Evolutionary conservation across 2,113 vertebrate genomes (phyloP), one percentile per base, ranked within the genome.

Genomic region (Girardinichthys multiradiatus): DNA sequence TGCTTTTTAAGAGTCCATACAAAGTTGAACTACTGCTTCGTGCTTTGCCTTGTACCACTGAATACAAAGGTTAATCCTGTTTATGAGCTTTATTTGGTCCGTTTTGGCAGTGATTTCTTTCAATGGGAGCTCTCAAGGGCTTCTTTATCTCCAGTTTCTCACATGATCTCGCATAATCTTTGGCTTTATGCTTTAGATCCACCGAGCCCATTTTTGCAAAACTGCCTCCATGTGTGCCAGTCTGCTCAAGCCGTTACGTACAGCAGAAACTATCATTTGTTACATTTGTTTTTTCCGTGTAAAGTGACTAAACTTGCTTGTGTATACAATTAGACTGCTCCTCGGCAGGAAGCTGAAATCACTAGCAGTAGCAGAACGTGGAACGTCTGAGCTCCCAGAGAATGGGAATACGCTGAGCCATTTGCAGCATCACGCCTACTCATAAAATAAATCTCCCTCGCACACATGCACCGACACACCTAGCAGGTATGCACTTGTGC

Each of bases 351-450:
- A 24, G 12, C 42, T 64, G 48, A 58, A 72, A 68, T 77, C 68
- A 62, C 74, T 33, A 70, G 51, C 12, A 1, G 69, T 28, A 66
- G 60, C 10, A 1, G 69, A 54, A 73, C 79, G 74, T 81, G 82
- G 76, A 79, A 78, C 65, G 79, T 76, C 33, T 37, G 15, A 58
- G 77, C 35, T 35, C 28, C 48, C 0, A 30, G 65, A 80, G 68
- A 33, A 79, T 15, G 27, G n/a, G 74, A 92, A 88, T 87, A 80
- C 87, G 79, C 86, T 89, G 87, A 87, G 76, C 85, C 80, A 84
- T 85, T 88, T 90, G 88, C 80, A 42, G 69, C 0, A 33, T 81
- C 51, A n/a, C 68, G 79, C 13, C 59, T 65, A 28, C 69, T 65
- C 60, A 72, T 72, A 64, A 69, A 66, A 48, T 15, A 27, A 0